phyloP scores from a whole-genome alignment of 2,888 invertebrate species.

The Lycophotia porphyrea region DNA sequence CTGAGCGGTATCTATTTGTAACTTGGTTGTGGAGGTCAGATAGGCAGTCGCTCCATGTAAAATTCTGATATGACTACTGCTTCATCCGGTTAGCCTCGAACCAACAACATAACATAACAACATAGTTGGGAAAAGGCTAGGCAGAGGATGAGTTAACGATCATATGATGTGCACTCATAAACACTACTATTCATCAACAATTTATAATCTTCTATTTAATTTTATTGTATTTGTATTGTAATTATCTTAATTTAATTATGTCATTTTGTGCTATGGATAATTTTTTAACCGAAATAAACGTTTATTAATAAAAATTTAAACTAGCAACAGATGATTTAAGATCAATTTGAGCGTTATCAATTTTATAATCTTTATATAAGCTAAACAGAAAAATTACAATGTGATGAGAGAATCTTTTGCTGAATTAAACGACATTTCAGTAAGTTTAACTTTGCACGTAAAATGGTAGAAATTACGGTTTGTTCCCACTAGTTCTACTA shows the following conservation, averaged over 20 bases:
- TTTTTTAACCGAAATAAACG: no score
- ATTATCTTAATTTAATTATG: no score
- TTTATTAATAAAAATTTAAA: slow-evolving; percentile 5
- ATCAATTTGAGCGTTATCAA: background rate
- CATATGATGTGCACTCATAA: no score
- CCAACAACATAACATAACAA: no score
- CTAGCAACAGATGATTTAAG: background rate
- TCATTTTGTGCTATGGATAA: no score
- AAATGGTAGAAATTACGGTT: background rate
- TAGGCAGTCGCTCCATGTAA: background rate
- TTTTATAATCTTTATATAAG: background rate
- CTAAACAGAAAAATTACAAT: background rate
- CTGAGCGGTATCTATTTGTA: background rate
- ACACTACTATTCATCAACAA: background rate
- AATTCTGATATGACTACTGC: background rate
- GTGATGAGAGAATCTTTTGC: background rate
- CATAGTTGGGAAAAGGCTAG: no score
- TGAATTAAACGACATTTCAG: background rate
- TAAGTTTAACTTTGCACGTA: background rate
- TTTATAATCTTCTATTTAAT: background rate
- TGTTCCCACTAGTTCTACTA: no score
- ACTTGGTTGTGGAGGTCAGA: background rate
- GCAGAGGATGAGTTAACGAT: no score
- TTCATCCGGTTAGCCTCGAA: background rate
- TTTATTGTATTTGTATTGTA: no score